Conservation (phyloP, 2,797 vertebrate genomes). For the Tauraco hartlaubi region DNA sequence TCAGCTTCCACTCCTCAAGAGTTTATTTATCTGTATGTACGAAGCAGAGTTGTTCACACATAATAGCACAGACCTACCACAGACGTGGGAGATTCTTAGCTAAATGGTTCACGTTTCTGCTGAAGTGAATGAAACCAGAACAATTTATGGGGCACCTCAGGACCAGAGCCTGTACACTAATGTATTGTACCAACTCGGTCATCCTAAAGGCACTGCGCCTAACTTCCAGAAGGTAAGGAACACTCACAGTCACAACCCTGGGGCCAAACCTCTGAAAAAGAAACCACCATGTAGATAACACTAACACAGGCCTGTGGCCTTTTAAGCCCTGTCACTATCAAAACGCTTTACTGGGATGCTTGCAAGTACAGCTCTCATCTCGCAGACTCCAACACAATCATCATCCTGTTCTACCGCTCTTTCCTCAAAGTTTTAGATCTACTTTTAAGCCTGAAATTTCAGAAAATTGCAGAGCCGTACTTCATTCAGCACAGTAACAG, state of each 20-base stretch:
- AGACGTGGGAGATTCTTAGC: not conserved
- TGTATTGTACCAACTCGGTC: not conserved
- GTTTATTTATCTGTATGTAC: not conserved
- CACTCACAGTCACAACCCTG: not conserved
- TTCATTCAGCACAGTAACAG: not conserved
- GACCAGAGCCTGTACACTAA: not conserved
- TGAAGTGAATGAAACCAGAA: not conserved
- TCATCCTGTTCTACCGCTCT: not conserved
- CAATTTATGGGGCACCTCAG: not conserved
- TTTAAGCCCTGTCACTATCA: not conserved
- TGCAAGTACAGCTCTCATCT: not conserved
- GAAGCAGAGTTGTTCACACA: not conserved
- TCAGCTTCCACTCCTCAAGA: not conserved
- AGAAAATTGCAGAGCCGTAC: not conserved
- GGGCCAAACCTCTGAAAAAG: not conserved
- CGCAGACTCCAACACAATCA: not conserved
- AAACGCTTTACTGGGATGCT: not conserved
- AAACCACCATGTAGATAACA: accelerated
- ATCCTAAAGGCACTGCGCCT: not conserved
- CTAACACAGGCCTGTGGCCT: not conserved
- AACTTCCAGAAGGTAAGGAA: not conserved
- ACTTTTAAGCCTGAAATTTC: not conserved
- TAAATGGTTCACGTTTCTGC: not conserved
- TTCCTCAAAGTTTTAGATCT: not conserved
- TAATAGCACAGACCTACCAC: not conserved